These are phyloP conservation scores for Disparrhopalites patrizii DNA, from an alignment of 2,888 invertebrate species.

Conservation along the genomic window DNA sequence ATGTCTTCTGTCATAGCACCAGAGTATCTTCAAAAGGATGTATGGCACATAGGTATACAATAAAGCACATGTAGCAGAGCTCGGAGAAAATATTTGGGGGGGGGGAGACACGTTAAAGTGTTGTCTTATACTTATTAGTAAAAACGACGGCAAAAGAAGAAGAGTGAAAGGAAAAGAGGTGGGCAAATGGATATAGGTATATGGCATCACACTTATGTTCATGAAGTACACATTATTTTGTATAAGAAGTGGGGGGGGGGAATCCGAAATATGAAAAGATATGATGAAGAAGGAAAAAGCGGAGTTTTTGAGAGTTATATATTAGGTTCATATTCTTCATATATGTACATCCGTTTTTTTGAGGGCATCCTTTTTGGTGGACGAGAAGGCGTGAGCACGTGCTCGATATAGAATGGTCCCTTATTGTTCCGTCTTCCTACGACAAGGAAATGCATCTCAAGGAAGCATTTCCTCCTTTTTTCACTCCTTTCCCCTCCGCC, in stretches of 20 bases:
- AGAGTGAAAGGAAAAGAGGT: not conserved
- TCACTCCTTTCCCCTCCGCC: not conserved
- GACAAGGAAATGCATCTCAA: conserved; percentile 15
- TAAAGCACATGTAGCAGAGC: too few relatives aligned
- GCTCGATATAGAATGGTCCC: conserved; percentile 13
- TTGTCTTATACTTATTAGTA: too few relatives aligned
- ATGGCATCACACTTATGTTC: conserved; percentile 10
- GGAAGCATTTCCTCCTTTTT: conserved; percentile 13
- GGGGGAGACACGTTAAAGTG: too few relatives aligned
- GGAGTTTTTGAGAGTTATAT: not conserved
- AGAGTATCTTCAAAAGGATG: not conserved
- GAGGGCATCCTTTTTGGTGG: conserved; percentile 3
- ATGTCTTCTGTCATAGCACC: not conserved
- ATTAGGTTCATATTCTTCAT: too few relatives aligned
- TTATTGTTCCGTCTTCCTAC: conserved; percentile 16
- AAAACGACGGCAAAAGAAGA: too few relatives aligned
- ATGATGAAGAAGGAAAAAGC: not conserved
- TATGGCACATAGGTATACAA: too few relatives aligned
- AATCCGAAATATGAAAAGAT: conserved; percentile 6
- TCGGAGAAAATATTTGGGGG: too few relatives aligned
- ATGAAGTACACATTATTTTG: too few relatives aligned
- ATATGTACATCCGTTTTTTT: too few relatives aligned
- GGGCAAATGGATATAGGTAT: conserved; percentile 7
- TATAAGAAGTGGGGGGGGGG: too few relatives aligned
- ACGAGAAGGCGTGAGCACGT: conserved; percentile 15